Evolutionary conservation across 2,888 invertebrate genomes (phyloP).

Genomic region (Oxystoma pomonae): DNA sequence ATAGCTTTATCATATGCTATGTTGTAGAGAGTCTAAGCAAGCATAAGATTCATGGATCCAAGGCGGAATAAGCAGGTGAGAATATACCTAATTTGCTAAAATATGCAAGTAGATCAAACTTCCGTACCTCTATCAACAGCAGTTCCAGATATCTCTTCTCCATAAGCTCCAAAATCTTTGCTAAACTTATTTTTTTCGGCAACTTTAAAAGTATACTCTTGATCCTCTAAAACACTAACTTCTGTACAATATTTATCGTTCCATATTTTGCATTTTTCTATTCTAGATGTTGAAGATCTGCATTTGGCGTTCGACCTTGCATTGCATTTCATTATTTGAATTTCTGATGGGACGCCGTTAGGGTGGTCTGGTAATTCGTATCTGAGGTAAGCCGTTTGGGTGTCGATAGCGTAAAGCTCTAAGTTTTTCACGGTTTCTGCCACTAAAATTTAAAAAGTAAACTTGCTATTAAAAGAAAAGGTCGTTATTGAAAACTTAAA

Average conservation of each 20-base stretch:
- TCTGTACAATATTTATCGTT: conserved; percentile 37
- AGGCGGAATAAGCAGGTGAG: too few relatives aligned
- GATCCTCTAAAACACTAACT: conserved; percentile 31
- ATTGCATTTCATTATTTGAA: conserved; percentile 36
- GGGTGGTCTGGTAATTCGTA: conserved; percentile 37
- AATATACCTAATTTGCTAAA: too few relatives aligned
- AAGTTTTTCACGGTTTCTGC: conserved; percentile 36
- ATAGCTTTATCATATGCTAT: too few relatives aligned
- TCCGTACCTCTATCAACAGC: conserved; percentile 34
- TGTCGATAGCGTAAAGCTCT: conserved; percentile 40
- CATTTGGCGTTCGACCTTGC: conserved; percentile 34
- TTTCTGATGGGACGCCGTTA: conserved; percentile 32
- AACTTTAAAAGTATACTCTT: conserved; percentile 33
- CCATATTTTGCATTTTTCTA: conserved; percentile 39
- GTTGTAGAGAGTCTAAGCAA: too few relatives aligned
- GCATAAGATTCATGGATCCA: too few relatives aligned
- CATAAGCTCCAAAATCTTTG: conserved; percentile 33
- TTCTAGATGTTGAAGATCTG: conserved; percentile 24
- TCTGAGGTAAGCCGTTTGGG: conserved; percentile 34
- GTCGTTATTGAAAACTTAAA: too few relatives aligned
- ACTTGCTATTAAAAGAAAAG: too few relatives aligned
- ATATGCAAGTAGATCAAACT: too few relatives aligned
- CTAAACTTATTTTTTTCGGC: conserved; percentile 39
- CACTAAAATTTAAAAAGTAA: conserved; percentile 30
- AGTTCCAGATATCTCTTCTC: conserved; percentile 27